Evolutionary conservation across 53 echinoderm and acorn worm species (phyloP).

Genomic region (Temnopleurus reevesii): DNA sequence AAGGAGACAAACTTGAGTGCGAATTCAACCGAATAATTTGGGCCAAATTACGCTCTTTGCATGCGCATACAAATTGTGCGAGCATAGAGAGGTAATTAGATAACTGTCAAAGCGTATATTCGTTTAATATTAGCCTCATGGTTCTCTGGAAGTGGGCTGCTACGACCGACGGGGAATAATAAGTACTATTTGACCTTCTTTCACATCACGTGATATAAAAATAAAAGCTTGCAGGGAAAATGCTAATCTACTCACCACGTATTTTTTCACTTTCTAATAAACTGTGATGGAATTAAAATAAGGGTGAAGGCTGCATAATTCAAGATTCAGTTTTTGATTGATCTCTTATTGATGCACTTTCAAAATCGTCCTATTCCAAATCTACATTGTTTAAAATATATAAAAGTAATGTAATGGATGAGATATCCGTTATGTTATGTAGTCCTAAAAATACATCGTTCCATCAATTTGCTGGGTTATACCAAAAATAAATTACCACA

Average conservation of each 20-base stretch:
- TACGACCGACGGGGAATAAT: background rate
- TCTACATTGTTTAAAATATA: no score
- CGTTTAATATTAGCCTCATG: background rate
- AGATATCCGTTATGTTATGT: no score
- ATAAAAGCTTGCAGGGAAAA: background rate
- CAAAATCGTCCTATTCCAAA: no score
- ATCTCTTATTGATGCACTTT: no score
- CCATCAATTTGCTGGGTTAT: no score
- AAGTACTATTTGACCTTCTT: conserved; percentile 20
- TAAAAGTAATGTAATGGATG: no score
- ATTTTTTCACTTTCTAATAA: conserved; percentile 2
- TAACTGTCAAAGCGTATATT: background rate
- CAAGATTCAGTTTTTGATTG: no score
- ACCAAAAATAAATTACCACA: no score
- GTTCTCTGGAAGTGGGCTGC: background rate
- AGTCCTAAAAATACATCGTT: no score
- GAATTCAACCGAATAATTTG: background rate
- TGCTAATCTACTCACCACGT: no score
- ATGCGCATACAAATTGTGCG: background rate
- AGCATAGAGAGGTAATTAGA: background rate
- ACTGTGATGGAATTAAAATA: no score
- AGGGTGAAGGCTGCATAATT: no score
- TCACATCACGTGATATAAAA: background rate
- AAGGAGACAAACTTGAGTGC: background rate
- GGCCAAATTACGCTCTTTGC: background rate